Conservation (phyloP, 2,888 invertebrate genomes). For the Zhuqinia jingwanae region DNA sequence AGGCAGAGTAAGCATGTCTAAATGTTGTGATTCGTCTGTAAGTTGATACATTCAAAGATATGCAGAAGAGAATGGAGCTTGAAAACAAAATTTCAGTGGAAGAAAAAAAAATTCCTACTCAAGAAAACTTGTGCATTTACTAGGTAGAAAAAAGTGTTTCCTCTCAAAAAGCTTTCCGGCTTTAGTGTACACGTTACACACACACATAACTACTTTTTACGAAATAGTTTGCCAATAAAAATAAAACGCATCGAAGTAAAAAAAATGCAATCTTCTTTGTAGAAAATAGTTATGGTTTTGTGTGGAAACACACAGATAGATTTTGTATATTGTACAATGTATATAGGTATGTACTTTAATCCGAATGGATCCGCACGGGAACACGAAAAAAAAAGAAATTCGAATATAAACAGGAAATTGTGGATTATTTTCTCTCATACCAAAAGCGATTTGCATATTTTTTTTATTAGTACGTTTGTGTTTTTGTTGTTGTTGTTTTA, state of each 20-base stretch:
- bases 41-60: neutral
- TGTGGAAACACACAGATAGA: too few relatives aligned
- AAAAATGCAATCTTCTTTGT: slow-evolving; percentile 24
- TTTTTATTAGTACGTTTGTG: too few relatives aligned
- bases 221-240: slow-evolving; percentile 43
- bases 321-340: neutral
- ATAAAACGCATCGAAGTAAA: slow-evolving; percentile 35
- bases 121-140: slow-evolving; percentile 23
- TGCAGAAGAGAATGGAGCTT: neutral
- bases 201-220: neutral
- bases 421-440: too few relatives aligned
- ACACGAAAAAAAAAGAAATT: neutral
- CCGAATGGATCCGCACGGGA: neutral
- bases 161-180: neutral
- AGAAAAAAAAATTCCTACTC: neutral
- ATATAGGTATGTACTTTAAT: neutral
- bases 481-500: too few relatives aligned
- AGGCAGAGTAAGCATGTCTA: neutral
- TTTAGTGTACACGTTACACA: neutral
- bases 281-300: slow-evolving; percentile 29
- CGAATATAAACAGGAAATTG: slow-evolving; percentile 8
- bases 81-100: neutral
- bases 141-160: neutral
- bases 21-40: neutral
- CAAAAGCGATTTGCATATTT: too few relatives aligned